A percentile compares a stretch with the other conserved stretches of the same genome.
Conservation (phyloP, 1,140 invertebrate species). For the Paraescarpia echinospica region DNA sequence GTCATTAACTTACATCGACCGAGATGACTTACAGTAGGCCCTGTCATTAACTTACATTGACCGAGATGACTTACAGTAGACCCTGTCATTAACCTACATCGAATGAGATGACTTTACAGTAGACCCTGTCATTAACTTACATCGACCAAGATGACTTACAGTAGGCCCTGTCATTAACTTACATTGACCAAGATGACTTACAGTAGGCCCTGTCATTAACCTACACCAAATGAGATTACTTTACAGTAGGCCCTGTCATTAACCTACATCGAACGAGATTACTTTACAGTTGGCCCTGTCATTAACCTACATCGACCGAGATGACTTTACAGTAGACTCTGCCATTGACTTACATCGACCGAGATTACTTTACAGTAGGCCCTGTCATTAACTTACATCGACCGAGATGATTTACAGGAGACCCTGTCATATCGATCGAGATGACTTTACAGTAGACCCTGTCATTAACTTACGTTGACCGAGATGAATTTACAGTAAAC, state of each 20-base stretch:
- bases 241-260: conserved; percentile 52
- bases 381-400: conserved; percentile 46
- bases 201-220: conserved; percentile 49
- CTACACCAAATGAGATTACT: conserved; percentile 51
- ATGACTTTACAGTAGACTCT: conserved; percentile 55
- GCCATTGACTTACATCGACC: conserved; percentile 29
- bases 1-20: too few species aligned
- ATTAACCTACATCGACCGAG: conserved; percentile 46
- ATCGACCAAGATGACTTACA: conserved; percentile 53
- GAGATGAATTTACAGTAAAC: conserved; percentile 55
- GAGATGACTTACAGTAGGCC: too few species aligned
- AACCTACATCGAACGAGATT: conserved; percentile 45
- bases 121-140: conserved; percentile 49
- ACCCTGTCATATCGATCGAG: conserved; percentile 47
- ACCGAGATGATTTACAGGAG: conserved; percentile 54
- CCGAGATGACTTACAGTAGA: too few species aligned
- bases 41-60: too few species aligned
- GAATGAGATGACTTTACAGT: conserved; percentile 39
- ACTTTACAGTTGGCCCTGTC: conserved; percentile 54
- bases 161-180: conserved; percentile 44
- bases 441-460: conserved; percentile 54
- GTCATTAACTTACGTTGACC: conserved; percentile 49
- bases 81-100: not conserved
- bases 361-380: conserved; percentile 45
- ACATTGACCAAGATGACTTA: conserved; percentile 52